Evolutionary conservation across 2,888 invertebrate species (phyloP).

Genomic region (Trissoscelio sp.): DNA sequence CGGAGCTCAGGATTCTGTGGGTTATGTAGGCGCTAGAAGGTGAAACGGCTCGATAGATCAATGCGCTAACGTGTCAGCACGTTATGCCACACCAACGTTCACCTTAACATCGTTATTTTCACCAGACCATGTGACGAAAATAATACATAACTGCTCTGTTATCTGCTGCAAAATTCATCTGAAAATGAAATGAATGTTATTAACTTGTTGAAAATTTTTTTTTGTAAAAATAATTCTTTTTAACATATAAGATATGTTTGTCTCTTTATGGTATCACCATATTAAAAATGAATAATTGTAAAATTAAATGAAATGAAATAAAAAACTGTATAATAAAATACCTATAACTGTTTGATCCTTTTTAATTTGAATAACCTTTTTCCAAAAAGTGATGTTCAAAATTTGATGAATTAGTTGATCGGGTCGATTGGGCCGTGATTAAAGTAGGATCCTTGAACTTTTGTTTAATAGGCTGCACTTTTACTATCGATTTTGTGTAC

Average conservation of each 20-base stretch:
- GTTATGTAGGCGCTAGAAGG: conserved; percentile 49
- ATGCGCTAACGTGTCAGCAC: conserved; percentile 42
- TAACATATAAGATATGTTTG: too few species aligned
- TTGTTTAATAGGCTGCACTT: conserved; percentile 38
- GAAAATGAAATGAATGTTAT: too few species aligned
- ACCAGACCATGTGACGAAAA: too few species aligned
- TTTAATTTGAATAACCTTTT: neutral
- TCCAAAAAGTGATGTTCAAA: neutral
- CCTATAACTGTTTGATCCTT: too few species aligned
- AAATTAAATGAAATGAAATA: too few species aligned
- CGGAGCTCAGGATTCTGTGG: conserved; percentile 44
- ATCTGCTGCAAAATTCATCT: too few species aligned
- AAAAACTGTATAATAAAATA: too few species aligned
- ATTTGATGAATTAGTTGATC: conserved; percentile 23
- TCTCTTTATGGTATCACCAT: too few species aligned
- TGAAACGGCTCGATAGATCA: conserved; percentile 50
- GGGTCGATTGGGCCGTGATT: neutral
- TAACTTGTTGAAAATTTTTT: too few species aligned
- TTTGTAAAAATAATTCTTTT: too few species aligned
- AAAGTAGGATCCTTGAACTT: conserved; percentile 48
- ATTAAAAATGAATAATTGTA: too few species aligned
- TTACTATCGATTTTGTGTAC: conserved; percentile 53
- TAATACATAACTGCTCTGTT: too few species aligned
- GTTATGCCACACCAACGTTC: conserved; percentile 20
- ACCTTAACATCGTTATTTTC: conserved; percentile 47